Conservation (phyloP, 1,140 invertebrate genomes). For the Drosophila bocqueti region DNA sequence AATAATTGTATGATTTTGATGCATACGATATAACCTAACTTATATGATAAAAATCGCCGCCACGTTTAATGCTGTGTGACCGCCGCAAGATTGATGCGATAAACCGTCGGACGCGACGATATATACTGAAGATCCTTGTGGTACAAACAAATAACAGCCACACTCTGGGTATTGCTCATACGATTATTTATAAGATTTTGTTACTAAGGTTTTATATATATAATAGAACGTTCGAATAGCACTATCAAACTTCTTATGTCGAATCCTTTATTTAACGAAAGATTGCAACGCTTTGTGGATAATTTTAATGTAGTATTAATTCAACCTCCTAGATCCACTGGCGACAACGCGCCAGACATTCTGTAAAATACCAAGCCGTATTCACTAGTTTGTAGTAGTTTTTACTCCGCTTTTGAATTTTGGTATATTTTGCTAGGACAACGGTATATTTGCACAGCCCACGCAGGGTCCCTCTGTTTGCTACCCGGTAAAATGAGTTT, state of each 20-base stretch:
- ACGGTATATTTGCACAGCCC: constrained; percentile 24
- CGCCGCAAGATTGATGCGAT: constrained; percentile 18
- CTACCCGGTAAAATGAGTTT: constrained; percentile 62
- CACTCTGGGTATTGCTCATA: background rate
- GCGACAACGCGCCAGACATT: too few relatives aligned
- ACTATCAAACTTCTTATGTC: too few relatives aligned
- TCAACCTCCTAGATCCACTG: too few relatives aligned
- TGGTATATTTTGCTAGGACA: constrained; percentile 6
- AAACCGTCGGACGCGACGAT: background rate
- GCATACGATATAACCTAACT: constrained; percentile 85
- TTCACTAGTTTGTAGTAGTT: background rate
- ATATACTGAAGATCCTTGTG: constrained; percentile 6
- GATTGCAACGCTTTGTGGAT: too few relatives aligned
- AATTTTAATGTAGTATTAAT: too few relatives aligned
- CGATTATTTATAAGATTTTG: background rate
- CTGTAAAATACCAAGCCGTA: too few relatives aligned
- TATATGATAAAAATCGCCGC: constrained; percentile 84
- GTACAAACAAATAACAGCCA: background rate
- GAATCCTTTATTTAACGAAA: too few relatives aligned
- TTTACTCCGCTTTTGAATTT: background rate
- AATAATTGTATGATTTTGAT: constrained; percentile 85
- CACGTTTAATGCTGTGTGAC: constrained; percentile 76
- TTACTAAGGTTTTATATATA: too few relatives aligned
- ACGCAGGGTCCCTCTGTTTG: constrained; percentile 29
- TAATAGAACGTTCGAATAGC: too few relatives aligned